A percentile compares a stretch with the other conserved stretches of the same genome.
Conservation (phyloP, 2,888 invertebrate genomes). For the Drosophila sordidula region DNA sequence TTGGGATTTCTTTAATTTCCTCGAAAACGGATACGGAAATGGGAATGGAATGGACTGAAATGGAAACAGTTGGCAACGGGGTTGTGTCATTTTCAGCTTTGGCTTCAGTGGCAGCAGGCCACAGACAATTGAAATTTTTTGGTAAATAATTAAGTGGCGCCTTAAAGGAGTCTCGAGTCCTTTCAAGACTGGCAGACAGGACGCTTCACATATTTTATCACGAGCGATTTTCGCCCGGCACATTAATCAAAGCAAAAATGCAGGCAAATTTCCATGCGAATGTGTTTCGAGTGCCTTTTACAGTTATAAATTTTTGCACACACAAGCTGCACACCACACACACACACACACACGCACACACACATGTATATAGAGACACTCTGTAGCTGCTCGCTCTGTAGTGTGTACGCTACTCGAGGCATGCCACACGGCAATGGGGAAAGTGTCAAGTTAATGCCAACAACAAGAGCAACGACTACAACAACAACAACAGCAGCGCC, state of each 20-base stretch:
- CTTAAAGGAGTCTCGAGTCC: constrained; percentile 32
- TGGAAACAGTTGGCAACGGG: constrained; percentile 1
- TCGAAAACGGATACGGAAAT: background rate
- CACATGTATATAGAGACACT: constrained; percentile 16
- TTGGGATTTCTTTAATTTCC: background rate
- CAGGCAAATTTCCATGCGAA: constrained; percentile 73
- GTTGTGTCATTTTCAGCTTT: constrained; percentile 9
- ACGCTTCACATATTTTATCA: constrained; percentile 70
- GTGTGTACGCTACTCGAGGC: constrained; percentile 44
- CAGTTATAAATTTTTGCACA: constrained; percentile 74
- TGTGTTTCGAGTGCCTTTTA: constrained; percentile 80
- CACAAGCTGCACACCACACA: constrained; percentile 37
- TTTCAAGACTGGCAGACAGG: constrained; percentile 27
- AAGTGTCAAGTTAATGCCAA: constrained; percentile 81
- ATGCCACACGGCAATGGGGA: constrained; percentile 70
- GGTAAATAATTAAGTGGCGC: constrained; percentile 56
- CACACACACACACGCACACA: constrained; percentile 29
- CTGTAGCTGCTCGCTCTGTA: constrained; percentile 55
- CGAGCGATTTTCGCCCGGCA: constrained; percentile 71
- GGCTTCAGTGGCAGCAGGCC: constrained; percentile 4
- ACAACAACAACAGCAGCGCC: constrained; percentile 5
- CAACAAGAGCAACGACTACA: constrained; percentile 58
- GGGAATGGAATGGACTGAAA: background rate
- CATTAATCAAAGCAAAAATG: constrained; percentile 78
- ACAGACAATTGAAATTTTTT: constrained; percentile 42